Conservation (phyloP, 2,888 invertebrate genomes). For the Cephus pulcher region DNA sequence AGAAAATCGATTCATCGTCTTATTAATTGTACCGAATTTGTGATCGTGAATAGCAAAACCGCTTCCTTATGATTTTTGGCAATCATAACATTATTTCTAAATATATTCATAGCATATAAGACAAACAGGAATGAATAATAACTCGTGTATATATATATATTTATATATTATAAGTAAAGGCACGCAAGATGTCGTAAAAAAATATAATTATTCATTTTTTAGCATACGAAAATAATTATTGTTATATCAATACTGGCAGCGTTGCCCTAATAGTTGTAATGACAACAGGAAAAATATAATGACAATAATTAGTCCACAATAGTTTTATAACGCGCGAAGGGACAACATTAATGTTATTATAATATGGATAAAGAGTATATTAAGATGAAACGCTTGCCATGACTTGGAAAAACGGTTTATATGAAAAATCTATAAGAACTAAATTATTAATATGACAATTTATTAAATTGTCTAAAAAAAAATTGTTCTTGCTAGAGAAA, state of each 20-base stretch:
- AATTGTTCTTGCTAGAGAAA: background rate
- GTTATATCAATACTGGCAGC: background rate
- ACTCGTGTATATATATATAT: background rate
- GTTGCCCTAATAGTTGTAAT: background rate
- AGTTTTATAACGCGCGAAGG: background rate
- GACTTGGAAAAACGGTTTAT: background rate
- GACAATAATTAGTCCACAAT: slow-evolving; percentile 1
- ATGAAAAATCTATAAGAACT: background rate
- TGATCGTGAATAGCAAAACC: background rate
- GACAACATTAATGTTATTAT: background rate
- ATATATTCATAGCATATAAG: background rate
- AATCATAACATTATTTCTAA: background rate
- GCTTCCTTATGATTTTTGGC: background rate
- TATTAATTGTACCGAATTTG: background rate
- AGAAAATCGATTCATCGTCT: background rate
- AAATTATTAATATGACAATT: background rate
- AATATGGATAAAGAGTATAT: background rate
- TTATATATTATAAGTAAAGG: background rate
- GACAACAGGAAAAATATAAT: background rate
- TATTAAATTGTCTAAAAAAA: background rate
- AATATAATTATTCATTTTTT: background rate
- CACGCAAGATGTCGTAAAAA: background rate
- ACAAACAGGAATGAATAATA: background rate
- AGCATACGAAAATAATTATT: background rate
- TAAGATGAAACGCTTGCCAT: background rate